Conservation (phyloP, 2,888 invertebrate genomes). For the Drosophila basisetae region DNA sequence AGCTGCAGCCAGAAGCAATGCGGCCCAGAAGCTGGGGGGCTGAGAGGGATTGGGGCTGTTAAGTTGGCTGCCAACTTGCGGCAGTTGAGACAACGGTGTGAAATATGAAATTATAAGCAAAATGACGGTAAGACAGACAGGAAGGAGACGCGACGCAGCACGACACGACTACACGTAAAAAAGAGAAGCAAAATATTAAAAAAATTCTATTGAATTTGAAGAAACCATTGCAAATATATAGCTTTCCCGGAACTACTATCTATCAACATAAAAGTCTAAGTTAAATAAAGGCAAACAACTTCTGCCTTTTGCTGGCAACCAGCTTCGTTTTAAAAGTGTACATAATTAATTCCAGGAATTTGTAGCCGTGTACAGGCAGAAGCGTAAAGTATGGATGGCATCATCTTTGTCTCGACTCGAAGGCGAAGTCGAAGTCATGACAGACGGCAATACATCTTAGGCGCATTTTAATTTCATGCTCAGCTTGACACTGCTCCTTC, state of each 20-base stretch:
- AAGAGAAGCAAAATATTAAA: background rate
- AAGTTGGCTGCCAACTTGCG: slow-evolving; percentile 55
- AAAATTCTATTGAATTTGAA: background rate
- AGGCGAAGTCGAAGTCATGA: slow-evolving; percentile 60
- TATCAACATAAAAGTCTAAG: background rate
- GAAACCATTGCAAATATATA: background rate
- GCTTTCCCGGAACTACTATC: background rate
- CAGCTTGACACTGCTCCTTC: slow-evolving; percentile 63
- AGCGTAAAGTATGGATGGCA: slow-evolving; percentile 31
- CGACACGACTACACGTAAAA: slow-evolving; percentile 6
- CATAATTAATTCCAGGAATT: background rate
- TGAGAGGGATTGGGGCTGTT: background rate
- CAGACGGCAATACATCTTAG: slow-evolving; percentile 81
- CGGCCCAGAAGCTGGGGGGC: background rate
- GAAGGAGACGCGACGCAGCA: background rate
- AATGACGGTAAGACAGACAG: slow-evolving; percentile 34
- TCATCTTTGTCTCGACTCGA: slow-evolving; percentile 43
- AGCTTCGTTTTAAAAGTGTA: background rate
- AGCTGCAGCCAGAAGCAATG: slow-evolving; percentile 12
- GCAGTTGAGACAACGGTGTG: slow-evolving; percentile 71
- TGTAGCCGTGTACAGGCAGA: slow-evolving; percentile 17
- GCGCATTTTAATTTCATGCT: slow-evolving; percentile 85
- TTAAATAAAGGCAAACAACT: background rate
- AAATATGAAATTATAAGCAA: slow-evolving; percentile 82
- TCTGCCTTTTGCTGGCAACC: too few relatives aligned